Base-by-base conservation (phyloP, 2,888 invertebrate genomes). In the Drosophila nr. perissopoda region DNA sequence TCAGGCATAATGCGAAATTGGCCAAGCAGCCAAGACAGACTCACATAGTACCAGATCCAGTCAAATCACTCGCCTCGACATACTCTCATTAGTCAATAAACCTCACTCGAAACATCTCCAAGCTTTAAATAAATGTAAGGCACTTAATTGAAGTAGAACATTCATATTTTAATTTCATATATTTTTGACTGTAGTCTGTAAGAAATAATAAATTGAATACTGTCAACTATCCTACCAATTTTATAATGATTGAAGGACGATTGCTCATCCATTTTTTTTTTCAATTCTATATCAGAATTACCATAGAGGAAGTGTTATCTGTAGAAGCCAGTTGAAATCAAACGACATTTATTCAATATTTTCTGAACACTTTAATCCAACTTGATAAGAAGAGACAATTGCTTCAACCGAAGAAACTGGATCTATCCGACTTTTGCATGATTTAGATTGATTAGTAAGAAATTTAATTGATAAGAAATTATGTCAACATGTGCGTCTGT, bases 1-100 rank as follows among this genome's bases (percentile, higher is more conserved):
- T 91, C 91, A 91, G 90, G 90, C 91, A 85, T 83, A 87, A 88
- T 86, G 85, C 83, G 85, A 87, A 87, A 87, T 84, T 85, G 73
- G 83, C 87, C 82, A 83, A 82, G 71, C 51, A 58, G n/a, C 48
- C 48, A 64, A 51, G 49, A 53, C 36, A 68, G 52, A 69, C 67
- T 78, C 66, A 51, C 74, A 64, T 33, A 42, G 59, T 16, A 45
- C 21, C 29, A 58, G 52, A 62, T 69, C 66, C 62, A 51, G 61
- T 27, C 38, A 29, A 54, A 57, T 18, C 18, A 27, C 49, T 57
- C 42, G 16, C 40, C 66, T 53, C 29, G 40, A 59, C 54, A 31
- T 21, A 29, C 59, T 56, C 57, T 31, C 62, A 66, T 48, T 51
- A 27, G 16, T 51, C 27, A 56, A 52, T 52, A 31, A 11, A 38